These are phyloP conservation scores for Trichonephila clavipes DNA, from an alignment of 1,140 invertebrate species.

Conservation along the genomic window DNA sequence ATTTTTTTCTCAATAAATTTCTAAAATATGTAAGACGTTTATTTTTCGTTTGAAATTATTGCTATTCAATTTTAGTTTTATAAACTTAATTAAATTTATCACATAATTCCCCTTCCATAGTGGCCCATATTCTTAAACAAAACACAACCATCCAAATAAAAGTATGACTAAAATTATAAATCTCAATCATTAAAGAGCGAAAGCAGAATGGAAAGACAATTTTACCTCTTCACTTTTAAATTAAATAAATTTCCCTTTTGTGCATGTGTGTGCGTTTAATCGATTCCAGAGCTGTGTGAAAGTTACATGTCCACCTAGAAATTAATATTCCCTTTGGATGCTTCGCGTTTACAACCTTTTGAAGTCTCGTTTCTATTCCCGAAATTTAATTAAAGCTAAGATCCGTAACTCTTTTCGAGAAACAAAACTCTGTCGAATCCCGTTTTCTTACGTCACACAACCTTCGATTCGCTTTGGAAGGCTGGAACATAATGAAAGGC, in stretches of 20 bases:
- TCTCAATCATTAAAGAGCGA: not conserved
- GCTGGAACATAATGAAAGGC: not conserved
- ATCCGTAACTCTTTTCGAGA: not conserved
- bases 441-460: not conserved
- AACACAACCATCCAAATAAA: not conserved
- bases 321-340: constrained; percentile 32
- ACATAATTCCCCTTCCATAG: not conserved
- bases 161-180: not conserved
- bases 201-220: constrained; percentile 1
- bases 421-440: not conserved
- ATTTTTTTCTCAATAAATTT: too few relatives aligned
- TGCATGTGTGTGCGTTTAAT: not conserved
- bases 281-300: not conserved
- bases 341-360: not conserved
- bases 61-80: not conserved
- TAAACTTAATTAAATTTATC: not conserved
- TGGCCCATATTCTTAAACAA: not conserved
- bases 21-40: too few relatives aligned
- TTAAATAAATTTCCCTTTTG: constrained; percentile 32
- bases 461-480: not conserved
- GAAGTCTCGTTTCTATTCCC: constrained; percentile 17
- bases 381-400: constrained; percentile 34
- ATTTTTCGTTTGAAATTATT: not conserved
- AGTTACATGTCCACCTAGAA: not conserved
- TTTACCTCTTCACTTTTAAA: not conserved